Percentiles rank a stretch among this genome's conserved stretches.
phyloP scores from a whole-genome alignment of 2,888 invertebrate genomes.

The Julus scandinavius region DNA sequence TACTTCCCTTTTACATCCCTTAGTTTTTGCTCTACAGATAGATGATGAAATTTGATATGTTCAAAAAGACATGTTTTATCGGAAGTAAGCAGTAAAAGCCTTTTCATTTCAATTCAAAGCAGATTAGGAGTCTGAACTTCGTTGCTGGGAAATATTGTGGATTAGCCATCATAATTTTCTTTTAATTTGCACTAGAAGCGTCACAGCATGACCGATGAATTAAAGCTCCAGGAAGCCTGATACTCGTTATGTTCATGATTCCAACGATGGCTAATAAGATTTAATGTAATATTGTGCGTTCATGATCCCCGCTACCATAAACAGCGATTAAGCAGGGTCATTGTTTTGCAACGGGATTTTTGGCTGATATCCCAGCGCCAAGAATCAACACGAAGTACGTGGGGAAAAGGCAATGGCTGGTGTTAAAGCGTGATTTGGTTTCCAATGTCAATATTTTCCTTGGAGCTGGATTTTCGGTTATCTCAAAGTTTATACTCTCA shows the following conservation, averaged over 20 bases:
- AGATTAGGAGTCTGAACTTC: no score
- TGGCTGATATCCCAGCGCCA: background rate
- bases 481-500: background rate
- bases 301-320: background rate
- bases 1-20: no score
- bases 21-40: no score
- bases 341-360: background rate
- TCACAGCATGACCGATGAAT: background rate
- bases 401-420: background rate
- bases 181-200: background rate
- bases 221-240: background rate
- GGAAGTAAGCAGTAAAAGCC: no score
- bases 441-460: slow-evolving; percentile 27
- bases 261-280: background rate
- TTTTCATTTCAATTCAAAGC: no score
- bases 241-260: background rate
- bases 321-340: background rate
- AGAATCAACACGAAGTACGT: background rate
- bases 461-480: background rate
- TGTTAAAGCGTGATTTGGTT: background rate
- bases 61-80: no score
- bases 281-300: slow-evolving; percentile 4
- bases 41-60: no score
- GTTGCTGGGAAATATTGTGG: background rate
- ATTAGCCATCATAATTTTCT: background rate